A percentile compares a stretch with the other conserved stretches of the same genome.
phyloP scores from a whole-genome alignment of 1,140 invertebrate genomes.

The Globodera ellingtonae region DNA sequence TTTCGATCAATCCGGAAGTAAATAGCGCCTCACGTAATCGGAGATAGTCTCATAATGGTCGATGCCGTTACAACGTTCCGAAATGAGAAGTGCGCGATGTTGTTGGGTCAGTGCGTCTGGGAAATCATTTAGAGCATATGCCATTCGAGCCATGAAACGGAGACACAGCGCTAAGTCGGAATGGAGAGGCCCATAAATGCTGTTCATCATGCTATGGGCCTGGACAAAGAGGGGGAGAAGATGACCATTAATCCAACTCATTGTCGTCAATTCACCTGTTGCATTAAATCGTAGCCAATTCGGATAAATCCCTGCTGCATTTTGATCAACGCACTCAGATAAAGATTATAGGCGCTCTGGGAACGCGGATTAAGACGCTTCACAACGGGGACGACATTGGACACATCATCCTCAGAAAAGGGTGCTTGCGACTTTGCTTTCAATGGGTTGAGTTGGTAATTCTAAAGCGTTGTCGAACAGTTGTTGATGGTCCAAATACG shows the following conservation, averaged over 20 bases:
- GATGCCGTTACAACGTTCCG: constrained; percentile 40
- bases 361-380: constrained; percentile 42
- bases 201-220: constrained; percentile 41
- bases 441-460: constrained; percentile 28
- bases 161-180: constrained; percentile 41
- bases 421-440: constrained; percentile 31
- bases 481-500: background rate
- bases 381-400: constrained; percentile 35
- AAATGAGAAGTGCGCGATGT: constrained; percentile 38
- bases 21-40: constrained; percentile 37
- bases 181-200: constrained; percentile 42
- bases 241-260: background rate
- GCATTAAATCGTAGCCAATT: constrained; percentile 40
- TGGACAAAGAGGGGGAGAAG: background rate
- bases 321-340: constrained; percentile 36
- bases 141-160: constrained; percentile 44
- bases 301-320: constrained; percentile 39
- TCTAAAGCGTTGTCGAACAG: constrained; percentile 21
- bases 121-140: constrained; percentile 30
- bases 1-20: background rate
- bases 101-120: constrained; percentile 37
- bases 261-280: constrained; percentile 25
- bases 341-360: constrained; percentile 38
- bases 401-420: constrained; percentile 37
- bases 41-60: constrained; percentile 43